Conservation (phyloP, 2,113 vertebrate genomes). For the Epinephelus fuscoguttatus region DNA sequence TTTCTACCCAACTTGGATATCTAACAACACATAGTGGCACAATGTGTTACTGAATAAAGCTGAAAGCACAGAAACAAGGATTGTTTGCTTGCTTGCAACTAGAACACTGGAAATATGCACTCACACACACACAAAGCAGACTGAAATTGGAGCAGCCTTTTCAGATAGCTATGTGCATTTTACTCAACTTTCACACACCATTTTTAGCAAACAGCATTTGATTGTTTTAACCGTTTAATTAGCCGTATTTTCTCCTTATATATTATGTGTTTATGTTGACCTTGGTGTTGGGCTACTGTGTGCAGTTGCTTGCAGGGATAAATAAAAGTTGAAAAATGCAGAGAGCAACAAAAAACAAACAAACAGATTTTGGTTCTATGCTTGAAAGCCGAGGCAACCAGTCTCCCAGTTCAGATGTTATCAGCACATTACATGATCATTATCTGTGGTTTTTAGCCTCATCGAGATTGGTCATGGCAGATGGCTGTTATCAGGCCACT, state of each 20-base stretch:
- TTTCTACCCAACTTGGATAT: neutral
- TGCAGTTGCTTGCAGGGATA: neutral
- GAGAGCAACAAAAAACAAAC: too few species aligned
- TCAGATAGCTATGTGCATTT: neutral
- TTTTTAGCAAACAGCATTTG: neutral
- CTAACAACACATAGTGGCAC: neutral
- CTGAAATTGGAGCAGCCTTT: neutral
- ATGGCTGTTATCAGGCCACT: too few species aligned
- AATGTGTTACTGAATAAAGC: neutral
- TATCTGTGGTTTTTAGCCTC: too few species aligned
- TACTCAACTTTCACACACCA: neutral
- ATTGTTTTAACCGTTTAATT: neutral
- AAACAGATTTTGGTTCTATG: neutral
- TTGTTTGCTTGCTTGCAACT: neutral
- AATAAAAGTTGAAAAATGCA: neutral
- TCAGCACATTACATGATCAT: too few species aligned
- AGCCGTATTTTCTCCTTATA: neutral
- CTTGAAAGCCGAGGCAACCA: neutral
- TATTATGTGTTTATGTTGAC: neutral
- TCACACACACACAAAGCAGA: neutral
- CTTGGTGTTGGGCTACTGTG: neutral
- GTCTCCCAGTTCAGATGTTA: too few species aligned
- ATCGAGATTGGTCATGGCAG: too few species aligned
- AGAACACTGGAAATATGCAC: neutral
- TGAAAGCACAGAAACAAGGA: neutral